phyloP scores from a whole-genome alignment of 92 coral and sea anemone genomes.

The Zoanthus sansibaricus region DNA sequence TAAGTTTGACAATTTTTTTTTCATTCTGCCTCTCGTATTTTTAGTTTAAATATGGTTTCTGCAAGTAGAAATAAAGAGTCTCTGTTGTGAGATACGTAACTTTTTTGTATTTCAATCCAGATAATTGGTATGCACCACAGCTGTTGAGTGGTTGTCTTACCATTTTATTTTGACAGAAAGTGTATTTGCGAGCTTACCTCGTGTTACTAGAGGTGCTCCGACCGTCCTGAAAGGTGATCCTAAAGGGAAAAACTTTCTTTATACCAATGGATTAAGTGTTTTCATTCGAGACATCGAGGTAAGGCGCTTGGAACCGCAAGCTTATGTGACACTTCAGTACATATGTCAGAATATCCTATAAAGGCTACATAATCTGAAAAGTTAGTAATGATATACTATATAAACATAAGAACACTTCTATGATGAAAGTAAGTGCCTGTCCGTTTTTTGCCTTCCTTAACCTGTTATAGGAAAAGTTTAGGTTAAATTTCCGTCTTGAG shows the following conservation, averaged over 20 bases:
- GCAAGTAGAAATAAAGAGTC: background rate
- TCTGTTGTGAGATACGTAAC: background rate
- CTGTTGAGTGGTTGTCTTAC: background rate
- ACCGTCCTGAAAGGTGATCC: conserved; percentile 91
- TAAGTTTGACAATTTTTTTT: conserved; percentile 15
- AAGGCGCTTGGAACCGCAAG: conserved; percentile 11
- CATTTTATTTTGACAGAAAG: conserved; percentile 59
- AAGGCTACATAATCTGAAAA: no score
- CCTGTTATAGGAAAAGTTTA: no score
- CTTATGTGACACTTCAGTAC: background rate
- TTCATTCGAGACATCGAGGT: conserved; percentile 95
- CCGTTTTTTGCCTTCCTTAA: no score
- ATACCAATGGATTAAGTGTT: conserved; percentile 85
- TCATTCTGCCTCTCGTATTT: background rate
- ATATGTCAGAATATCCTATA: no score
- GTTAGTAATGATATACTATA: no score
- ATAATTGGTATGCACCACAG: background rate
- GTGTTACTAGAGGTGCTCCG: conserved; percentile 77
- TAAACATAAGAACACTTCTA: no score
- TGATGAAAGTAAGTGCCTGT: no score
- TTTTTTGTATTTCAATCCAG: background rate
- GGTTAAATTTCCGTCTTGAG: no score
- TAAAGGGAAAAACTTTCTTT: conserved; percentile 89
- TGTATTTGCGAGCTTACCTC: conserved; percentile 83
- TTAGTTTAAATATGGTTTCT: background rate